Percentiles rank a stretch among this genome's conserved stretches.
These are phyloP conservation scores for Dasypogon diadema DNA, from an alignment of 2,888 invertebrate genomes.

Conservation along the genomic window DNA sequence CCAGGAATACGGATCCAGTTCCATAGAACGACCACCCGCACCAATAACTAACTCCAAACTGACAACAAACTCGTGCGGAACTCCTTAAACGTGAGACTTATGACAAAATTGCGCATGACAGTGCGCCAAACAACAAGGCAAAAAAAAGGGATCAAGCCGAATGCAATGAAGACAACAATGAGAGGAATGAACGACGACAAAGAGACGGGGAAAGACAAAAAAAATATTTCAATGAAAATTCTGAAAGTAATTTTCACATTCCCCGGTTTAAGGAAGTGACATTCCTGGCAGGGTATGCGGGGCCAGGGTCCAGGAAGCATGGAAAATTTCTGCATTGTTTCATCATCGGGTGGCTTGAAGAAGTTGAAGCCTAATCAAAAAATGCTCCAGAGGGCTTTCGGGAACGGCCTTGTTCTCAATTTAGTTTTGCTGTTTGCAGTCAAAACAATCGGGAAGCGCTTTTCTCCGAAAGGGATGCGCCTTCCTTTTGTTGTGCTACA, in stretches of 20 bases:
- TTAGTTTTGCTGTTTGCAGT: slow-evolving; percentile 6
- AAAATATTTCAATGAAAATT: slow-evolving; percentile 47
- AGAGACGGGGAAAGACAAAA: slow-evolving; percentile 8
- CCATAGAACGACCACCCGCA: neutral
- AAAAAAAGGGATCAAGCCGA: neutral
- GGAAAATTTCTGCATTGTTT: slow-evolving; percentile 16
- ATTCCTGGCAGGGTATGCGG: neutral
- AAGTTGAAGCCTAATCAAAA: slow-evolving; percentile 8
- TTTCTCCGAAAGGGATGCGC: slow-evolving; percentile 1
- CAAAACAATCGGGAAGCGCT: slow-evolving; percentile 7
- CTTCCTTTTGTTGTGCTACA: neutral
- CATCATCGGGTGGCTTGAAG: neutral
- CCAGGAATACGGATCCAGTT: too few species aligned
- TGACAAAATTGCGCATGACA: slow-evolving; percentile 8
- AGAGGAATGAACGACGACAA: neutral
- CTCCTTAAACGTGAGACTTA: slow-evolving; percentile 12
- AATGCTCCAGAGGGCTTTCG: neutral
- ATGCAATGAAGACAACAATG: slow-evolving; percentile 2
- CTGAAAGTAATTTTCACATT: slow-evolving; percentile 49
- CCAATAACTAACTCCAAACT: slow-evolving; percentile 32
- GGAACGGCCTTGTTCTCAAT: slow-evolving; percentile 1
- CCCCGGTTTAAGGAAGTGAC: slow-evolving; percentile 2
- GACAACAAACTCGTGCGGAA: slow-evolving; percentile 32
- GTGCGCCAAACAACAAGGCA: neutral
- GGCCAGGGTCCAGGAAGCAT: neutral